Evolutionary conservation across 1,140 invertebrate species (phyloP).

Genomic region (Drosophila ficusphila): DNA sequence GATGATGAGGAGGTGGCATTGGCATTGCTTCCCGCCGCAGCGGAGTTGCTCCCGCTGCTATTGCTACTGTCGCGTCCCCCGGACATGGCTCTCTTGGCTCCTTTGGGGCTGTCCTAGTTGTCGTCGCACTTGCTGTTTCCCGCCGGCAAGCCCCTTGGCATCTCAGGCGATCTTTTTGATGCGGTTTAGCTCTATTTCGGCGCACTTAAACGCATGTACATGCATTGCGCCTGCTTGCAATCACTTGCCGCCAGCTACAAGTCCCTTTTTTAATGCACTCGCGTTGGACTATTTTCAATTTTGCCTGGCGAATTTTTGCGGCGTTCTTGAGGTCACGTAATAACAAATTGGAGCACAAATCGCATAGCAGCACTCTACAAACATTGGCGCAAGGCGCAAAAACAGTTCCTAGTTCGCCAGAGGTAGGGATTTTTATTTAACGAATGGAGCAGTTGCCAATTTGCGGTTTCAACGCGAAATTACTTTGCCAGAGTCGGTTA

Average conservation of each 20-base stretch:
- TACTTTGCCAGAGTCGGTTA: conserved; percentile 8
- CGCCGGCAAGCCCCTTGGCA: conserved; percentile 29
- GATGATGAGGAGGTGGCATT: conserved; percentile 15
- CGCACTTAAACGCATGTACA: conserved; percentile 50
- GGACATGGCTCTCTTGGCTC: conserved; percentile 56
- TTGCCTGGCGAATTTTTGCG: conserved; percentile 25
- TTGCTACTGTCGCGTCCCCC: conserved; percentile 74
- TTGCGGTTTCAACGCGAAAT: conserved; percentile 8
- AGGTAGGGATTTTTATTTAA: background rate
- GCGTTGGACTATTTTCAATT: conserved; percentile 2
- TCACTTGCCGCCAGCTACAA: background rate
- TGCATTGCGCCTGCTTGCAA: conserved; percentile 13
- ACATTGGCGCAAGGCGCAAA: background rate
- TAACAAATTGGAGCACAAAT: conserved; percentile 58
- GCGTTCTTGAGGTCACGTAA: conserved; percentile 54
- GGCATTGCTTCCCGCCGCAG: conserved; percentile 15
- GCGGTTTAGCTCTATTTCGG: conserved; percentile 42
- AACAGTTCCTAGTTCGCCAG: background rate
- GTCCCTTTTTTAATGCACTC: background rate
- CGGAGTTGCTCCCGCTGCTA: conserved; percentile 42
- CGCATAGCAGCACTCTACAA: conserved; percentile 25
- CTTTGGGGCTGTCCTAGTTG: conserved; percentile 7
- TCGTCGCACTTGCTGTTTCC: conserved; percentile 5
- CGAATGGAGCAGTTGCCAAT: background rate
- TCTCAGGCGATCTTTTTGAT: conserved; percentile 32